Conservation (phyloP, 2,113 vertebrate species). For the Glareola pratincola region DNA sequence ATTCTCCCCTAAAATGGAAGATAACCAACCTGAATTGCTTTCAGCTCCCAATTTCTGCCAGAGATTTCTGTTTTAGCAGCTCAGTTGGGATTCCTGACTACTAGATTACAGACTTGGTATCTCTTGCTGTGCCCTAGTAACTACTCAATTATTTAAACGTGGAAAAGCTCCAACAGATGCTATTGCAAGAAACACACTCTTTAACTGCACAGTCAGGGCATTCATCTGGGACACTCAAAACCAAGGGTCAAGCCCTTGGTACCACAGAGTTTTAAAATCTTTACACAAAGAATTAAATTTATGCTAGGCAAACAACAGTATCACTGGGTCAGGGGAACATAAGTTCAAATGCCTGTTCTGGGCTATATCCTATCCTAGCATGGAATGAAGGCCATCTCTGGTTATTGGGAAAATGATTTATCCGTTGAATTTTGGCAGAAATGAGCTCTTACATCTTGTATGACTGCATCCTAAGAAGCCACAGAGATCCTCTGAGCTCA, state of each 20-base stretch:
- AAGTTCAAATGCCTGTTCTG: not conserved
- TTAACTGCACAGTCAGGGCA: not conserved
- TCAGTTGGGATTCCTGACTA: not conserved
- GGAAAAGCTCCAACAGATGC: not conserved
- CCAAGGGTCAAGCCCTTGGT: not conserved
- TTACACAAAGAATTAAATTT: not conserved
- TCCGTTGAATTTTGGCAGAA: not conserved
- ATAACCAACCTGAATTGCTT: not conserved
- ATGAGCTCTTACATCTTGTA: not conserved
- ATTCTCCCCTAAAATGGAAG: not conserved
- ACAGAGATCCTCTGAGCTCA: not conserved
- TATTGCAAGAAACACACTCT: conserved; percentile 1
- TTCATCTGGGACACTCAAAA: not conserved
- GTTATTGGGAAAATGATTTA: not conserved
- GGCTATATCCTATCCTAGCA: not conserved
- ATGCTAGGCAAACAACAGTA: not conserved
- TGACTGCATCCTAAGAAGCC: not conserved
- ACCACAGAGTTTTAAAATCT: not conserved
- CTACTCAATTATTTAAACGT: conserved; percentile 43
- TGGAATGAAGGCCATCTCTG: not conserved
- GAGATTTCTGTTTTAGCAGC: not conserved
- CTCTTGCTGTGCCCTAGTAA: conserved; percentile 11
- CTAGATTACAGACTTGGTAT: not conserved
- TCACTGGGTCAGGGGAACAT: not conserved
- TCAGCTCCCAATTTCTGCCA: not conserved